A percentile compares a stretch with the other conserved stretches of the same genome.
phyloP scores from a whole-genome alignment of 1,140 invertebrate species.

The Lasioglossum albipes region DNA sequence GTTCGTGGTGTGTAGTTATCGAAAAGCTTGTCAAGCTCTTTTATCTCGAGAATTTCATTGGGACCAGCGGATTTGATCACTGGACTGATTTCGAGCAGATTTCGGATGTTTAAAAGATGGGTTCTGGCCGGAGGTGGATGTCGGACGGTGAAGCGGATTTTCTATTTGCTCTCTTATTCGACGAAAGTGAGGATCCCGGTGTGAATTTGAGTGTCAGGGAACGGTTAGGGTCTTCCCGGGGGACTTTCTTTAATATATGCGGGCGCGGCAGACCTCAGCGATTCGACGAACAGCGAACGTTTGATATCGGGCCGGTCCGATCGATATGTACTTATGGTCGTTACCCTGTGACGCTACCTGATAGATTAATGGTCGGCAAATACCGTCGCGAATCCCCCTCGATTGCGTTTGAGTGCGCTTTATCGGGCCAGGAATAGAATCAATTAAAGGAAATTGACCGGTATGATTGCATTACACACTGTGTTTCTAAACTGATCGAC shows the following conservation, averaged over 20 bases:
- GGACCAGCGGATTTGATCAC: no score
- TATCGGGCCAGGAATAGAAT: not conserved
- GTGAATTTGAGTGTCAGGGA: no score
- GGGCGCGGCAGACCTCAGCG: not conserved
- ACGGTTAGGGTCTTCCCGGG: no score
- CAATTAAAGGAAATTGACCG: constrained; percentile 1
- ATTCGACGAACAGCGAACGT: not conserved
- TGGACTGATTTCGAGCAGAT: no score
- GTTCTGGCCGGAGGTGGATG: no score
- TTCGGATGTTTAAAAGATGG: no score
- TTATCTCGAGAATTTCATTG: no score
- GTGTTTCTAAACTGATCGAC: not conserved
- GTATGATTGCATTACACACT: not conserved
- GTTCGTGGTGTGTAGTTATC: no score
- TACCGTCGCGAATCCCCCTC: not conserved
- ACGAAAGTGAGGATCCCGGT: no score
- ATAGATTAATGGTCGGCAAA: constrained; percentile 8
- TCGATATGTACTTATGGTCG: not conserved
- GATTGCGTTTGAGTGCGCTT: not conserved
- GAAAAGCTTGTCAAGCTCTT: no score
- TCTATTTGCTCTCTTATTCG: no score
- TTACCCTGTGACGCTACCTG: not conserved
- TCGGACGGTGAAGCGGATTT: no score
- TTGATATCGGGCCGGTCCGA: not conserved
- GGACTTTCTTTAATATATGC: not conserved